These are phyloP conservation scores for Agrotis puta DNA, from an alignment of 2,888 invertebrate genomes.

Conservation along the genomic window DNA sequence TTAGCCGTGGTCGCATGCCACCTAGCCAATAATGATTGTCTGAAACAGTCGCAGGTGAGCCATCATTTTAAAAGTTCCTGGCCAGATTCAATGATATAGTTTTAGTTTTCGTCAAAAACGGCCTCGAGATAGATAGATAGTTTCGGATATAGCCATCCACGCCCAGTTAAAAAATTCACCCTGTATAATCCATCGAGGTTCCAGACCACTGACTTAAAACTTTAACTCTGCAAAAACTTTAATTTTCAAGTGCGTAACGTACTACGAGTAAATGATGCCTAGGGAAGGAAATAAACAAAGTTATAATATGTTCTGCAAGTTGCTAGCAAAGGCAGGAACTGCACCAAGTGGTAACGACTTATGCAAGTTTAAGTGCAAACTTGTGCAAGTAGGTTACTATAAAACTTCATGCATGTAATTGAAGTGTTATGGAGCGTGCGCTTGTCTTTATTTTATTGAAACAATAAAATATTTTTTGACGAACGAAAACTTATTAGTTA, in stretches of 20 bases:
- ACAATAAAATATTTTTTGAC: no score
- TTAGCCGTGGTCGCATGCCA: no score
- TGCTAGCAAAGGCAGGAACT: conserved; percentile 24
- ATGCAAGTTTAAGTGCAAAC: conserved; percentile 25
- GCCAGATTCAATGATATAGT: no score
- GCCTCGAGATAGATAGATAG: no score
- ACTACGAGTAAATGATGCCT: conserved; percentile 18
- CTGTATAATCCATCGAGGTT: neutral
- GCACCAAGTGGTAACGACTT: conserved; percentile 28
- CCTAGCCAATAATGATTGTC: no score
- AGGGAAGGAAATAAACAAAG: conserved; percentile 27
- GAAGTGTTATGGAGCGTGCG: neutral
- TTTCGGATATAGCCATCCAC: no score
- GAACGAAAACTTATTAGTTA: no score
- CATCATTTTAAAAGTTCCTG: no score
- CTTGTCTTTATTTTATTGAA: neutral
- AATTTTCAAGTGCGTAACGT: conserved; percentile 11
- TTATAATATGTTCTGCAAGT: conserved; percentile 41
- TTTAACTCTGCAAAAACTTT: neutral
- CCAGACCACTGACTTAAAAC: neutral
- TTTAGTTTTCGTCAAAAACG: no score
- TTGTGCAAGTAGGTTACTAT: conserved; percentile 6
- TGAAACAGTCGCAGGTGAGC: no score
- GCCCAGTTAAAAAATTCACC: no score
- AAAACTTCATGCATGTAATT: conserved; percentile 14